A percentile compares a stretch with the other conserved stretches of the same genome.
phyloP scores from a whole-genome alignment of 2,797 vertebrate genomes.

The Oreochromis grahami region DNA sequence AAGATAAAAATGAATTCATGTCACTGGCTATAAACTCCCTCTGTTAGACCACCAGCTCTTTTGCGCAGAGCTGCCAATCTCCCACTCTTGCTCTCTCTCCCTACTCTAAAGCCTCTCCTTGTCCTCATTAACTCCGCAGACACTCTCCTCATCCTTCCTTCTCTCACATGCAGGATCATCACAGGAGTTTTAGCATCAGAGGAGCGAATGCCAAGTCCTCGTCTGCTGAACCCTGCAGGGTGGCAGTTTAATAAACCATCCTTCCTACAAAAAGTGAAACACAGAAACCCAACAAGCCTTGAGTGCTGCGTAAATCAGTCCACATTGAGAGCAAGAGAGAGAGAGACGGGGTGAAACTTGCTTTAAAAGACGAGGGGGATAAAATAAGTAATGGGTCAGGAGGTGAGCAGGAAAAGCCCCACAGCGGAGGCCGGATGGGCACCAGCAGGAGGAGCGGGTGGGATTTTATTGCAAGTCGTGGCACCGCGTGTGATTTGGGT shows the following conservation, averaged over 20 bases:
- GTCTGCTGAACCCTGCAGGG: conserved; percentile 6
- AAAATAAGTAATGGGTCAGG: neutral
- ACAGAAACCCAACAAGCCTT: neutral
- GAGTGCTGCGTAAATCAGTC: neutral
- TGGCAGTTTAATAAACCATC: neutral
- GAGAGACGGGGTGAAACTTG: neutral
- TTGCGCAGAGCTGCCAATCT: neutral
- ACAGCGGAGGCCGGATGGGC: neutral
- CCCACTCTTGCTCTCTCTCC: neutral
- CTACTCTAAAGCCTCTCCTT: neutral
- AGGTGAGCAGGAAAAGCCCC: neutral
- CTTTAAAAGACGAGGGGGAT: neutral
- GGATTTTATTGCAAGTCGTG: neutral
- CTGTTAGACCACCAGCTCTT: neutral
- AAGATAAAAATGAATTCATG: neutral
- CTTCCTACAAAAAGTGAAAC: neutral
- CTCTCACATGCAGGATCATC: neutral
- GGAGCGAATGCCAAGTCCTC: neutral
- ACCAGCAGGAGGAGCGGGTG: neutral
- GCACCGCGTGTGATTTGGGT: neutral
- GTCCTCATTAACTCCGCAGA: neutral
- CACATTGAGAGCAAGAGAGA: neutral
- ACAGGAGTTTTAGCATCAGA: neutral
- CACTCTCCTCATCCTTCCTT: neutral
- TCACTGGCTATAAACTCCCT: neutral